Base-by-base conservation (phyloP, 2,113 vertebrate genomes). In the Hyaena hyaena region DNA sequence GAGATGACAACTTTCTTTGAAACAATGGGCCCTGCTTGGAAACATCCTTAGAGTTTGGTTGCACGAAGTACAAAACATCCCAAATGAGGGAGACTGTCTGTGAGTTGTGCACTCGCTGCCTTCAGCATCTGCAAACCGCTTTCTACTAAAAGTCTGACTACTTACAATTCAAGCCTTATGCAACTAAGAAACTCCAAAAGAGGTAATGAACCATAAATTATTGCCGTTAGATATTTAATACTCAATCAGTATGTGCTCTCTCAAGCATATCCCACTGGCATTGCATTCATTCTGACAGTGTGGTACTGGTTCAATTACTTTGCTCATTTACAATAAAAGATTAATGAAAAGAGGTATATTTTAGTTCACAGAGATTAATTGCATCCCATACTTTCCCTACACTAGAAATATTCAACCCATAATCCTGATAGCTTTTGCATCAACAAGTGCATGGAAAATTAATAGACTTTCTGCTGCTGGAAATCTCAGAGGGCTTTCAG, bases 341-440 rank as follows among this genome's bases (percentile, higher is more conserved):
- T 99, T 99, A 99, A 99, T 99, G 99, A 99, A 99, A 99, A 99
- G 98, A 99, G 98, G 98, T 99, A 99, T 99, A 99, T 99, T 99
- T 99, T 99, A 99, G 99, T 99, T 99, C 99, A 99, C 98, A 97
- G 98, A 99, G 99, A 99, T 99, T 99, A 99, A 99, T 99, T 99
- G 99, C 98, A 98, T 99, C 99, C 99, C 98, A 99, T 99, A 98
- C 96, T 99, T 98, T 98, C 98, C 97, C 96, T 98, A 98, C 98
- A 99, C 98, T 98, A 98, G 98, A 99, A 99, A 99, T 99, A 99
- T 99, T 99, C 99, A 99, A 97, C 98, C 98, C 98, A 98, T 99
- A 99, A 99, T 99, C 99, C 99, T 99, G 98, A 98, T 99, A 99
- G 99, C 98, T 98, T 99, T 99, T 99, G 99, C 98, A 99, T 99